Evolutionary conservation across 2,888 invertebrate genomes (phyloP).

Genomic region (Agriopis aurantiaria): DNA sequence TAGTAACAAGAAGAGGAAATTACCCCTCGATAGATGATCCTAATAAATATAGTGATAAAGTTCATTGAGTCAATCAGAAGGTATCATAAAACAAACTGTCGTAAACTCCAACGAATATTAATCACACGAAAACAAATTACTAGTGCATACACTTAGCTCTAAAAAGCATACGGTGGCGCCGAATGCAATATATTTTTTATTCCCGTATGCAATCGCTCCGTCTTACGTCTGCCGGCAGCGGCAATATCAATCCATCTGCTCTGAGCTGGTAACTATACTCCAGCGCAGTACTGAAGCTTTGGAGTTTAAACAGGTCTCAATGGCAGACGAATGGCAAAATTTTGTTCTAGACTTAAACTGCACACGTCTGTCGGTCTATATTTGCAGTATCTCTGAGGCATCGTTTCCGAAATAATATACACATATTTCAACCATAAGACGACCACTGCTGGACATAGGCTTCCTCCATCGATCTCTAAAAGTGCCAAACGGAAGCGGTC

Average conservation of each 20-base stretch:
- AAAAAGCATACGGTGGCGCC: constrained; percentile 46
- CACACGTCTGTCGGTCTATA: too few species aligned
- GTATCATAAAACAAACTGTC: not conserved
- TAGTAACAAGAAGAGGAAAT: too few species aligned
- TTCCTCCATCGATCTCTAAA: too few species aligned
- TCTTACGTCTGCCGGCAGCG: constrained; percentile 82
- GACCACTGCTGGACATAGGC: too few species aligned
- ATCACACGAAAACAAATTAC: constrained; percentile 31
- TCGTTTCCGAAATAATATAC: too few species aligned
- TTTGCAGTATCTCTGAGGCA: too few species aligned
- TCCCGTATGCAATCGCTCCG: constrained; percentile 81
- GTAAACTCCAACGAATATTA: constrained; percentile 8
- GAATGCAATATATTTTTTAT: constrained; percentile 64
- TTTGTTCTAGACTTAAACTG: not conserved
- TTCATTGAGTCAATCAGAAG: not conserved
- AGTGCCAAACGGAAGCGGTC: too few species aligned
- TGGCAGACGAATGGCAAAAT: not conserved
- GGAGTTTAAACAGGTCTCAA: not conserved
- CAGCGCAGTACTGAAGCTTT: not conserved
- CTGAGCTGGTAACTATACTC: constrained; percentile 53
- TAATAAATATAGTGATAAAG: too few species aligned
- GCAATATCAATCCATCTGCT: constrained; percentile 86
- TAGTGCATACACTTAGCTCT: constrained; percentile 26
- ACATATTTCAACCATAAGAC: too few species aligned
- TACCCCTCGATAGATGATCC: too few species aligned